A percentile compares a stretch with the other conserved stretches of the same genome.
Conservation (phyloP, 2,888 invertebrate species). For the Rhagonycha fulva region DNA sequence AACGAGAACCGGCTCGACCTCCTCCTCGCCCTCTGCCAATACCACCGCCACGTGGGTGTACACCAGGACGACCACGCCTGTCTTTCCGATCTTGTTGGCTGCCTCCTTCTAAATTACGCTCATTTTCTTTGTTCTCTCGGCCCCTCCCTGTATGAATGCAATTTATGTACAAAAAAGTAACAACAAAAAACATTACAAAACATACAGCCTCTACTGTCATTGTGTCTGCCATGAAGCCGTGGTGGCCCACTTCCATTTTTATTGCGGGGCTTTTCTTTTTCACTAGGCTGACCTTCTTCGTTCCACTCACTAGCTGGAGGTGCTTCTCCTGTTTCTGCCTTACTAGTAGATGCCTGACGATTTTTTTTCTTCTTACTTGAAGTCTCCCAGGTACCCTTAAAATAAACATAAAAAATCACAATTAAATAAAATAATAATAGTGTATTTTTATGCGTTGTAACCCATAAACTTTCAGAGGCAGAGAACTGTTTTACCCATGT, state of each 20-base stretch:
- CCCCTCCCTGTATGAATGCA: conserved; percentile 29
- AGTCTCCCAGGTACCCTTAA: conserved; percentile 83
- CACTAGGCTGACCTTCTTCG: conserved; percentile 37
- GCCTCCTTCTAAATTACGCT: conserved; percentile 50
- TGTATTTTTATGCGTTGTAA: no score
- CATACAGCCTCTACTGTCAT: conserved; percentile 48
- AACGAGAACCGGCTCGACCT: conserved; percentile 50
- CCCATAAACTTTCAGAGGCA: no score
- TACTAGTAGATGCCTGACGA: conserved; percentile 61
- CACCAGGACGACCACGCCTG: conserved; percentile 59
- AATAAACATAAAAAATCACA: not conserved
- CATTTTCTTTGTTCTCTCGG: conserved; percentile 47
- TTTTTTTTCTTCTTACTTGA: conserved; percentile 85
- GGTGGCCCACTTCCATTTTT: conserved; percentile 54
- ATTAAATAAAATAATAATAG: no score
- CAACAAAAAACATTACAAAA: not conserved
- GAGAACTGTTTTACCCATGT: no score
- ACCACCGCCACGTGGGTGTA: conserved; percentile 54
- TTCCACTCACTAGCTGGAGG: conserved; percentile 48
- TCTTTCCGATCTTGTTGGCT: conserved; percentile 48
- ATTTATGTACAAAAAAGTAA: not conserved
- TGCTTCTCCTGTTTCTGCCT: conserved; percentile 33
- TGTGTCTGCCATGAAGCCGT: conserved; percentile 59
- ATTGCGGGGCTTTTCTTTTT: conserved; percentile 55
- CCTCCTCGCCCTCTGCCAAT: conserved; percentile 59